Evolutionary conservation across 2,888 invertebrate genomes (phyloP).

Genomic region (Crossocerus cetratus): DNA sequence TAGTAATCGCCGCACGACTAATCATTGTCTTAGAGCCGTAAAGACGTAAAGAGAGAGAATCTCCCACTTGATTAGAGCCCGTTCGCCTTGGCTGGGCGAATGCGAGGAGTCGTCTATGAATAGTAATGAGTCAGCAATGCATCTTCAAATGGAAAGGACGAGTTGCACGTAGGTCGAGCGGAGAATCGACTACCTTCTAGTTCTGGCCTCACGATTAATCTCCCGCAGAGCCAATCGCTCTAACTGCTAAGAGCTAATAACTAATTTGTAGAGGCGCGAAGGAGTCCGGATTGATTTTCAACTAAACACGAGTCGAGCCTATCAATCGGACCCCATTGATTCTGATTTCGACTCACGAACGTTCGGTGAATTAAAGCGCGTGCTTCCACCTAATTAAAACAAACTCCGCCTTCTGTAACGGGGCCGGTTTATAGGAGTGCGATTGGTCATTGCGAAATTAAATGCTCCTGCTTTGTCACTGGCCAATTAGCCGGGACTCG

Average conservation of each 20-base stretch:
- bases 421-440: background rate
- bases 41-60: no score
- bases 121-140: slow-evolving; percentile 4
- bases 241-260: background rate
- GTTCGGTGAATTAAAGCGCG: background rate
- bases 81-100: background rate
- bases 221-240: no score
- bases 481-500: no score
- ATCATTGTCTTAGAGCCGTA: no score
- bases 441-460: background rate
- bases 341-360: background rate
- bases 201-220: no score
- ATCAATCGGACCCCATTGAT: background rate
- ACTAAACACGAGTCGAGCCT: no score
- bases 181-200: no score
- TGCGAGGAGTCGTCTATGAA: background rate
- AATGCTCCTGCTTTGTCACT: background rate
- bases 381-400: background rate
- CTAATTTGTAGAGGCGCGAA: background rate
- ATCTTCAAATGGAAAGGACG: background rate
- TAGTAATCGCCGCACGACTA: no score
- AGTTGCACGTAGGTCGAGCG: background rate
- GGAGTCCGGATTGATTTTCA: no score
- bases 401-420: background rate
- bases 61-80: background rate